phyloP scores from a whole-genome alignment of 2,888 invertebrate genomes.

The Deilephila elpenor region DNA sequence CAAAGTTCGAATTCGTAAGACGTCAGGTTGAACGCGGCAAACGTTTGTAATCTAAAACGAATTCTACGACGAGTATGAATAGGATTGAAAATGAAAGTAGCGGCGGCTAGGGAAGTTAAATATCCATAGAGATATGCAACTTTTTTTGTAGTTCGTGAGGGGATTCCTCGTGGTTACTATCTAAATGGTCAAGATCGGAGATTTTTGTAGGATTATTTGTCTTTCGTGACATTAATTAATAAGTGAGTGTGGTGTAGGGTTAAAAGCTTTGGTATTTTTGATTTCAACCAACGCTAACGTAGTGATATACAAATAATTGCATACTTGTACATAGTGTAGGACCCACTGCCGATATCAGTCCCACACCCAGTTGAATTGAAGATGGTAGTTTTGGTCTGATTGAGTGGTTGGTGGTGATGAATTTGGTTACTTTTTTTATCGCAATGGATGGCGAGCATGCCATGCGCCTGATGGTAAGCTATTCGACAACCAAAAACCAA shows the following conservation, averaged over 20 bases:
- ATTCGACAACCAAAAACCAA: too few relatives aligned
- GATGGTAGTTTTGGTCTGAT: too few relatives aligned
- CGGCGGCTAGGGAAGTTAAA: slow-evolving; percentile 56
- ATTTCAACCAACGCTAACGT: not conserved
- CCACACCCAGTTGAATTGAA: too few relatives aligned
- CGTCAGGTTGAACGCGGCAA: slow-evolving; percentile 49
- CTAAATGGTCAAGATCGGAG: slow-evolving; percentile 42
- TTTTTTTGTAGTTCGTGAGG: slow-evolving; percentile 63
- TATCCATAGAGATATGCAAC: slow-evolving; percentile 68
- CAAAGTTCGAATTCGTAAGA: slow-evolving; percentile 72
- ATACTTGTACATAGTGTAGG: too few relatives aligned
- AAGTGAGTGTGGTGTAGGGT: not conserved
- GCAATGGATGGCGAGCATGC: too few relatives aligned
- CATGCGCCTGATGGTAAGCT: too few relatives aligned
- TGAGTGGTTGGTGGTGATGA: too few relatives aligned
- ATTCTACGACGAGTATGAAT: slow-evolving; percentile 54
- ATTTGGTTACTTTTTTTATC: too few relatives aligned
- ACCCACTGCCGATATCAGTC: too few relatives aligned
- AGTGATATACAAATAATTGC: too few relatives aligned
- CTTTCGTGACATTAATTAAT: slow-evolving; percentile 25
- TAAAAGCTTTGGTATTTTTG: slow-evolving; percentile 9
- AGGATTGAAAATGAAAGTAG: slow-evolving; percentile 61
- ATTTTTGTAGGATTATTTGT: slow-evolving; percentile 26
- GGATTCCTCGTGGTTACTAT: slow-evolving; percentile 71
- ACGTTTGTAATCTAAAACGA: slow-evolving; percentile 52